phyloP scores from a whole-genome alignment of 2,888 invertebrate genomes.

The Lasioglossum calceatum region DNA sequence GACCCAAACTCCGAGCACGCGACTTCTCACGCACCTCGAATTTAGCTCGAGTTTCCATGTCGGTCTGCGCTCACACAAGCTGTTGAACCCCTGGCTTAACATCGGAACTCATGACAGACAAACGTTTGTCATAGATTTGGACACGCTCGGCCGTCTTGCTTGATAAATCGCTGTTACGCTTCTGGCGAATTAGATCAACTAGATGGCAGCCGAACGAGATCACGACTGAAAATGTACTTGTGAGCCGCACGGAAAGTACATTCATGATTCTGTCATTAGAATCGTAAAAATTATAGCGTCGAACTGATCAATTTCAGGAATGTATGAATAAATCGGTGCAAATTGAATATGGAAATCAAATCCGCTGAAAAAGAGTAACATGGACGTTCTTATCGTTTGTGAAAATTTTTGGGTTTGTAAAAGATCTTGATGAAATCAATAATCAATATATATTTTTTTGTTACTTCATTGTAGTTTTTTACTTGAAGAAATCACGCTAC shows the following conservation, averaged over 20 bases:
- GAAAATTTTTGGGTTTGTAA: too few species aligned
- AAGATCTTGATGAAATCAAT: too few species aligned
- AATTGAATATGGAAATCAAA: neutral
- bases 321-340: neutral
- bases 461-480: too few species aligned
- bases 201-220: neutral
- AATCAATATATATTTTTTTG: too few species aligned
- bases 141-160: slow-evolving; percentile 38
- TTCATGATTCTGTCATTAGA: neutral
- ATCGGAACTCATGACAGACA: slow-evolving; percentile 56
- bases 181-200: neutral
- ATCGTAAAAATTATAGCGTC: neutral
- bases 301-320: neutral
- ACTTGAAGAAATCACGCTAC: too few species aligned
- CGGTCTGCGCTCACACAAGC: slow-evolving; percentile 24
- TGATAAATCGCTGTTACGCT: slow-evolving; percentile 42
- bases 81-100: slow-evolving; percentile 30
- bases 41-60: slow-evolving; percentile 43
- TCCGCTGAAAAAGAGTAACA: neutral
- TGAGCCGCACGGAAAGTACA: neutral
- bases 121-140: slow-evolving; percentile 65
- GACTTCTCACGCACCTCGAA: slow-evolving; percentile 59
- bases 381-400: neutral
- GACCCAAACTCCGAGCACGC: slow-evolving; percentile 54
- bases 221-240: neutral